phyloP scores from a whole-genome alignment of 2,888 invertebrate species.

The Cryptophagus acutangulus region DNA sequence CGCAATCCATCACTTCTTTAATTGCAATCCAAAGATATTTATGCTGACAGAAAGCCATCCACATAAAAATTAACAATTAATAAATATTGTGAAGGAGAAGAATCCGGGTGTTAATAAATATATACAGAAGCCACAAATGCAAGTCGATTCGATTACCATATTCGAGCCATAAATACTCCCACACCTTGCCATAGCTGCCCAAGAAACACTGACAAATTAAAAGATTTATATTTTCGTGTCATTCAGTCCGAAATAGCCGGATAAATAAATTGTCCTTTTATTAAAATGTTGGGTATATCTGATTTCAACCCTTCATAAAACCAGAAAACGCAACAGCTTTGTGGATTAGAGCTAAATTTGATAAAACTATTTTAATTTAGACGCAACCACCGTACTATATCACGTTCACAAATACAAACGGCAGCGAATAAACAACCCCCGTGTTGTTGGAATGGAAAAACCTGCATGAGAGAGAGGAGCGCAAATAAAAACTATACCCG shows the following conservation, averaged over 20 bases:
- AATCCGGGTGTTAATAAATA: slow-evolving; percentile 39
- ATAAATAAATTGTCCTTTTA: slow-evolving; percentile 31
- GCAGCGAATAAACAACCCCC: no score
- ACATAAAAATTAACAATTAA: slow-evolving; percentile 46
- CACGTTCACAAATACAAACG: no score
- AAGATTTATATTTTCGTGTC: slow-evolving; percentile 41
- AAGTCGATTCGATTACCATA: slow-evolving; percentile 43
- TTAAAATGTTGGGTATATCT: no score
- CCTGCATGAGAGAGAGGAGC: slow-evolving; percentile 4
- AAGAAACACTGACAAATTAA: slow-evolving; percentile 43
- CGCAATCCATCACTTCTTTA: no score
- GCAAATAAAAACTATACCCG: not conserved
- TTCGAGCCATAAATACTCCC: slow-evolving; percentile 43
- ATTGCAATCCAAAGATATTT: slow-evolving; percentile 26
- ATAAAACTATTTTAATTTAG: no score
- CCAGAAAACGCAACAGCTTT: no score
- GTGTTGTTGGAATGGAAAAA: no score
- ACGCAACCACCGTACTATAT: no score
- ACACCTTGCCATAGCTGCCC: slow-evolving; percentile 35
- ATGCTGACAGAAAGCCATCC: slow-evolving; percentile 43
- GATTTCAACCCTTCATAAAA: no score
- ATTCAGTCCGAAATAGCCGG: slow-evolving; percentile 33
- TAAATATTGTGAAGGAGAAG: slow-evolving; percentile 40
- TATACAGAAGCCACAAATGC: slow-evolving; percentile 41
- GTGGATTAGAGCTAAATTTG: no score